Evolutionary conservation across 2,113 vertebrate species (phyloP), one percentile per base, ranked within the genome.

Genomic region (Thalassarche chlororhynchos): DNA sequence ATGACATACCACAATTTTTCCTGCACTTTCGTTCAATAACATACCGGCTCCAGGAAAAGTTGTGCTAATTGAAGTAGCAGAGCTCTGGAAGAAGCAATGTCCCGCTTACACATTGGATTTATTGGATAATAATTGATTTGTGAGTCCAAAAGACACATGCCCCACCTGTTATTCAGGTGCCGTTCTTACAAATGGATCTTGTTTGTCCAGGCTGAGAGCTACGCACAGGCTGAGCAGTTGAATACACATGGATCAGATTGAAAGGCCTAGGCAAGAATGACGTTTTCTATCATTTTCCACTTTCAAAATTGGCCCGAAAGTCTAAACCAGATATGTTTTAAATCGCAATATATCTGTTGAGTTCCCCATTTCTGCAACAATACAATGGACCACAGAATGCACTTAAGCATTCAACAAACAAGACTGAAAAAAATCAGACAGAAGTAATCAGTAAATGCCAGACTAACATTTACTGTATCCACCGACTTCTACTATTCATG

Each of bases 361-460:
- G 75, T 90, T 94, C 49, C 81, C 71, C 72, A 26, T 76, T 94
- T 97, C 88, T 93, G 79, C 96, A 96, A 95, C 91, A 97, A 78
- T 55, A 77, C 86, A 87, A 49, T 71, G 66, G 65, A 44, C 78
- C 34, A 31, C 13, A 29, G 96, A 96, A 87, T 62, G 61, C 42
- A 76, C 68, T 89, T 92, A 93, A 85, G 57, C 51, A 74, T 94
- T 93, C 49, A 84, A 71, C 26, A 72, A 71, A 52, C 0, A 6
- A 95, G 75, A 93, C 84, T 79, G 81, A 76, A 89, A 94, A 85
- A 90, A 84, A 31, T 82, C 77, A 77, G 80, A 58, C 58, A 6
- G 87, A 98, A 97, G 91, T 95, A 94, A 96, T 96, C 96, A 94
- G 94, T 80, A 92, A 94, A 94, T 91, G 93, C 89, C 57, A 94